Evolutionary conservation across 2,113 vertebrate genomes (phyloP).

Genomic region (Spilogale gracilis): DNA sequence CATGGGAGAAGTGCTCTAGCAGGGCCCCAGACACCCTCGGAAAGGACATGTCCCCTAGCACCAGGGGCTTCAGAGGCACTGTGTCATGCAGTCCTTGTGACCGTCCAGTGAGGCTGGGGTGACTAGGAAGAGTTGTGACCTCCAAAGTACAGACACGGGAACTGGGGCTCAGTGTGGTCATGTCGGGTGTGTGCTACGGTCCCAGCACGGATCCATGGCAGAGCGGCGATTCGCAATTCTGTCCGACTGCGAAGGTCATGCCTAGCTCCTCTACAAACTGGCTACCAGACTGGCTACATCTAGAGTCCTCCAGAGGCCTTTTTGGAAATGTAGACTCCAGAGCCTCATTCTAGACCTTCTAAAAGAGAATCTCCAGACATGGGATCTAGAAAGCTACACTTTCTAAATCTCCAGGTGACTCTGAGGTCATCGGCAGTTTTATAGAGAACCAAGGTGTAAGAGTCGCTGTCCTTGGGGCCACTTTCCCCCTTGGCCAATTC

Average conservation of each 20-base stretch:
- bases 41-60: neutral
- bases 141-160: neutral
- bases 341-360: neutral
- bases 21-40: neutral
- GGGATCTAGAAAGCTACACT: neutral
- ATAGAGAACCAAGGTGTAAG: too few species aligned
- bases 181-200: fast-evolving
- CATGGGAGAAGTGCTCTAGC: neutral
- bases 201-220: fast-evolving
- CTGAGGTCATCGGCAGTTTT: neutral
- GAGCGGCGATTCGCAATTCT: neutral
- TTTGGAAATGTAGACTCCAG: neutral
- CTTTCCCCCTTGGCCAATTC: neutral
- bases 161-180: neutral
- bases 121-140: neutral
- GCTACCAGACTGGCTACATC: neutral
- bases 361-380: neutral
- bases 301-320: neutral
- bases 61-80: neutral
- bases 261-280: neutral
- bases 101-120: too few species aligned
- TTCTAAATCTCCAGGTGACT: neutral
- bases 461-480: neutral
- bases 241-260: neutral
- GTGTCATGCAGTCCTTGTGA: neutral